These are phyloP conservation scores for Aporophyla nigra DNA, from an alignment of 2,888 invertebrate species.

Conservation along the genomic window DNA sequence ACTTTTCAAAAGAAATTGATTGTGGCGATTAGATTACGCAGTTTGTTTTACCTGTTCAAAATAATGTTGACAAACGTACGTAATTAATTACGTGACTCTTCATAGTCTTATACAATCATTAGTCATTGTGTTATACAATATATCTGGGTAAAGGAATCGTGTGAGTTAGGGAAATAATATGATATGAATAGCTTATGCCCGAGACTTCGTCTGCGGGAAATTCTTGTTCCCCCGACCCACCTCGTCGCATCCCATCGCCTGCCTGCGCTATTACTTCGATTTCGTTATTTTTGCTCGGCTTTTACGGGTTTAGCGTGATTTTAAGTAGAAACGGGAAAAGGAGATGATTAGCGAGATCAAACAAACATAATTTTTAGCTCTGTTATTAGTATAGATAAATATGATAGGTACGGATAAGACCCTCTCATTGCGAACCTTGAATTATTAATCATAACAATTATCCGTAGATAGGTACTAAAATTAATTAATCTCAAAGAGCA, in stretches of 20 bases:
- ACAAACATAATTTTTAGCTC: too few species aligned
- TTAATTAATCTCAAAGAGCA: slow-evolving; percentile 13
- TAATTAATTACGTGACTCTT: slow-evolving; percentile 2
- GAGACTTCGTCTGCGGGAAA: too few species aligned
- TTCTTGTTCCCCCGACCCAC: too few species aligned
- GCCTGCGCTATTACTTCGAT: too few species aligned
- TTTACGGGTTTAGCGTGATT: too few species aligned
- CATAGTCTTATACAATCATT: background rate
- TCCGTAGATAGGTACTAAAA: slow-evolving; percentile 3
- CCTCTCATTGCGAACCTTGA: slow-evolving; percentile 11
- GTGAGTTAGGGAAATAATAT: slow-evolving; percentile 28
- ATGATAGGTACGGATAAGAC: background rate
- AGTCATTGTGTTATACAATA: slow-evolving; percentile 25
- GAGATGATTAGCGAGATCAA: too few species aligned
- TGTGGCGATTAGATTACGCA: background rate
- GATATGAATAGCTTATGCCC: background rate
- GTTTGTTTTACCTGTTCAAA: slow-evolving; percentile 16
- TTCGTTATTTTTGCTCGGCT: too few species aligned
- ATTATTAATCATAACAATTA: slow-evolving; percentile 22
- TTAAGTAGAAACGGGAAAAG: too few species aligned
- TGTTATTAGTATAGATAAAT: background rate
- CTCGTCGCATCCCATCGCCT: too few species aligned
- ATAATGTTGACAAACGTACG: slow-evolving; percentile 2
- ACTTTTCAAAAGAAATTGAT: slow-evolving; percentile 9
- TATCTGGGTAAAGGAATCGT: background rate